Evolutionary conservation across 2,113 vertebrate species (phyloP).

Genomic region (Salvelinus alpinus): DNA sequence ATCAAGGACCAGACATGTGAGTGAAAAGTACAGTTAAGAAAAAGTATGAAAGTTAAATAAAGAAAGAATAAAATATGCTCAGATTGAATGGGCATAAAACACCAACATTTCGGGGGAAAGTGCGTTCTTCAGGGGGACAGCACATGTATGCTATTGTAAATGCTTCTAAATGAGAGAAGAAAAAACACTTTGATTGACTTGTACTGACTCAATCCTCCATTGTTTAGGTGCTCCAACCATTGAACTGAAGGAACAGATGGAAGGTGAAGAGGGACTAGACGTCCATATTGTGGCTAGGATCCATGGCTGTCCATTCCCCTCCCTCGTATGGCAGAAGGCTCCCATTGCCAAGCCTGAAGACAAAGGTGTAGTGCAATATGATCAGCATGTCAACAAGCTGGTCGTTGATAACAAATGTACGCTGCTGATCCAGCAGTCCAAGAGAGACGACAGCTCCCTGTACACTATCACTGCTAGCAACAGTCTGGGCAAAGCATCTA

Average conservation of each 20-base stretch:
- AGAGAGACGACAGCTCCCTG: slow-evolving; percentile 85
- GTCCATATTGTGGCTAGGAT: slow-evolving; percentile 89
- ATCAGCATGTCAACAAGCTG: slow-evolving; percentile 91
- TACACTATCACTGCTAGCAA: slow-evolving; percentile 92
- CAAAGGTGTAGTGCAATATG: slow-evolving; percentile 83
- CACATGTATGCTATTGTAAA: not conserved
- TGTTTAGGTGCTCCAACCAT: slow-evolving; percentile 89
- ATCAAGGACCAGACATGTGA: slow-evolving; percentile 97
- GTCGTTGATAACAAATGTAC: slow-evolving; percentile 89
- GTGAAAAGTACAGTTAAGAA: slow-evolving; percentile 40
- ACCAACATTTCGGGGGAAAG: too few relatives aligned
- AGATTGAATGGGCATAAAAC: not conserved
- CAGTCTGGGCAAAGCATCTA: slow-evolving; percentile 86
- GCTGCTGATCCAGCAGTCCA: slow-evolving; percentile 89
- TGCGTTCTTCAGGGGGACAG: too few relatives aligned
- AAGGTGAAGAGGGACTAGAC: slow-evolving; percentile 91
- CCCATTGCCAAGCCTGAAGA: slow-evolving; percentile 85
- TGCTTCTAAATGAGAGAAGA: not conserved
- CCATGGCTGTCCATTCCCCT: slow-evolving; percentile 94
- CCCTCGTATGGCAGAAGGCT: slow-evolving; percentile 89
- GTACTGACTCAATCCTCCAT: not conserved
- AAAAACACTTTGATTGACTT: not conserved
- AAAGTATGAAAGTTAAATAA: too few relatives aligned
- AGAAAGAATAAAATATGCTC: too few relatives aligned
- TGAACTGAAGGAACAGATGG: slow-evolving; percentile 88